These are phyloP conservation scores for Mastigias papua DNA, from an alignment of 30 jellyfish, hydroid and myxozoan genomes.

Conservation along the genomic window DNA sequence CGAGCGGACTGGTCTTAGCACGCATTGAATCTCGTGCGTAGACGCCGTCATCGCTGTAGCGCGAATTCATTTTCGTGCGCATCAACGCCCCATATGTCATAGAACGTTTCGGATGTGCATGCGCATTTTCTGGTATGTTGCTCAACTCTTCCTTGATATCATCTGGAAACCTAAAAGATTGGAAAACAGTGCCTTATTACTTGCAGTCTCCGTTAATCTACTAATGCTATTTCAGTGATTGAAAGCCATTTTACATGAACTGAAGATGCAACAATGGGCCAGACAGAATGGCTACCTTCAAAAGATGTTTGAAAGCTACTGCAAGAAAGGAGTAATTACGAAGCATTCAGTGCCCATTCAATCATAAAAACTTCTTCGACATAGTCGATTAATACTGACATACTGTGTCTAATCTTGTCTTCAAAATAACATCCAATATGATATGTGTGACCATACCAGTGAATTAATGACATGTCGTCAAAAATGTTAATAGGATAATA, in stretches of 20 bases:
- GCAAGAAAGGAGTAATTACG: not conserved
- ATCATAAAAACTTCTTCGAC: not conserved
- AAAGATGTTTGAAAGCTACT: too few species aligned
- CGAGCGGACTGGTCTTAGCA: conserved; percentile 17
- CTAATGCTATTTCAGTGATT: not conserved
- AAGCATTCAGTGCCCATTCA: not conserved
- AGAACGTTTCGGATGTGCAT: conserved; percentile 48
- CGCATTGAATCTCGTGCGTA: conserved; percentile 62
- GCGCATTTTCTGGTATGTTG: conserved; percentile 50
- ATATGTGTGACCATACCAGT: not conserved
- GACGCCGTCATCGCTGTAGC: conserved; percentile 72
- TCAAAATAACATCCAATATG: not conserved
- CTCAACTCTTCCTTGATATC: conserved; percentile 61
- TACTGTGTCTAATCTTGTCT: not conserved
- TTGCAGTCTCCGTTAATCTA: not conserved
- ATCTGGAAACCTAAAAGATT: conserved; percentile 59
- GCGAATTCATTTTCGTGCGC: conserved; percentile 52
- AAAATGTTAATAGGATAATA: not conserved
- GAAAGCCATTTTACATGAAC: too few species aligned
- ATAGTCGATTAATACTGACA: not conserved
- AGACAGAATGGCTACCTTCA: too few species aligned
- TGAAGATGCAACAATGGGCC: too few species aligned
- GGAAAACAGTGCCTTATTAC: not conserved
- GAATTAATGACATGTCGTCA: not conserved
- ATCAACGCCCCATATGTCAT: conserved; percentile 54